Base-by-base conservation (phyloP, 2,888 invertebrate species). In the Mythimna vitellina region DNA sequence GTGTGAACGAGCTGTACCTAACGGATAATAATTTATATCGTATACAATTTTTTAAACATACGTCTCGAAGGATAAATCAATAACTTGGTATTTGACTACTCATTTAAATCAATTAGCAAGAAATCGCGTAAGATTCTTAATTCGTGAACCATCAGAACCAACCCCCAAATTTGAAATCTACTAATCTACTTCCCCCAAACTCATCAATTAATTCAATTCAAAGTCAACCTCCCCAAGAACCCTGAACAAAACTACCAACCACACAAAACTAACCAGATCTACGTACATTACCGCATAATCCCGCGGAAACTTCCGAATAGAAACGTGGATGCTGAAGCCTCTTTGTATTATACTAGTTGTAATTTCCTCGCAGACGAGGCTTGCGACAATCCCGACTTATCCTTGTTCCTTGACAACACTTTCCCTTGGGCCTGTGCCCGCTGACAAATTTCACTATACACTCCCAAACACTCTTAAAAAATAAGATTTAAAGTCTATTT, bases 391-490 rank as follows among this genome's bases (percentile, higher is more conserved):
- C 93, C 93, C 89, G 93, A 90, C 94, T 95, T 94, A 95, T 95
- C 95, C 92, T 92, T 93, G 94, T 95, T 93, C 91, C 94, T 92
- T 93, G 93, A 92, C 93, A 94, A 94, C 94, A 95, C 94, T 95
- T 95, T 95, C 94, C 94, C 94, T 89, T 90, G 93, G 93, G 93
- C 91, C 86, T 82, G 70, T 73, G 79, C 81, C 84, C 42, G 67
- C 75, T 78, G 86, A 86, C 88, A 87, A 89, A 84, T 65, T 73
- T 82, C 49, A 9, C 65, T 76, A 66, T 84, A 71, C 91, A 79
- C 46, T 75, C 53, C 14, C 51, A 3, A 51, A 65, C 72, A 76
- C 73, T 80, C 84, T 82, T 92, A 88, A 82, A 22, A 22, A 3
- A 4, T 35, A 58, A 7, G 0, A 1, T 0, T 10, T 77, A 89